Base-by-base conservation (phyloP, 2,888 invertebrate species). In the Pachliopta kotzebuea region DNA sequence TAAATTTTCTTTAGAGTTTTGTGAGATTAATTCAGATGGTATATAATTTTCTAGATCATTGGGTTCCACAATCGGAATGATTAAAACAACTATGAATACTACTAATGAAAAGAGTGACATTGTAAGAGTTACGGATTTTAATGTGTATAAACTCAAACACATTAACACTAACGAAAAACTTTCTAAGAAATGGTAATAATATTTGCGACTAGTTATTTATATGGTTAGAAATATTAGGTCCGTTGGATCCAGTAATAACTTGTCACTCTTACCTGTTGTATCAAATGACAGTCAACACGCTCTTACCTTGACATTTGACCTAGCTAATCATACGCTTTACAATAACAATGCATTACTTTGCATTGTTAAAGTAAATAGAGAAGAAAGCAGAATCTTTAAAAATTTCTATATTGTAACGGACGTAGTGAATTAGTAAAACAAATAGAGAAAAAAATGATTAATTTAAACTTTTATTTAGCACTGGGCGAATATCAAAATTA, bases 231-330 rank as follows among this genome's bases (percentile, higher is more conserved):
- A 70, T 79, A 75, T 74, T 70, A 74, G 90, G 81, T 87, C 80
- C 76, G 78, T 68, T 88, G 82, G 70, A 61, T 78, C 60, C 67
- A 65, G 69, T 90, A 86, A 90, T 83, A 67, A 73, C 69, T 60
- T 76, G 79, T 83, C 83, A 77, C 75, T 74, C 71, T 68, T 66
- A 71, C 53, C 65, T 69, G 26, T 56, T 60, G 59, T 60, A 60
- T 45, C 11, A 52, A n/a, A 50, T 53, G 64, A 29, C 64, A 56
- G 42, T 56, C 21, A 56, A 42, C 52, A 14, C 29, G 21, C 26
- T 29, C 42, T 53, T 64, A 57, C 85, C 84, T 84, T 90, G 90
- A 90, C 90, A 90, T 85, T 86, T 86, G 89, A 89, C 90, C 90
- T 74, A 86, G 79, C 86, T 87, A 74, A 85, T 86, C 85, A 83